A percentile compares a stretch with the other conserved stretches of the same genome.
Evolutionary conservation across 2,113 vertebrate species (phyloP).

Genomic region (Hemibates koningsi): DNA sequence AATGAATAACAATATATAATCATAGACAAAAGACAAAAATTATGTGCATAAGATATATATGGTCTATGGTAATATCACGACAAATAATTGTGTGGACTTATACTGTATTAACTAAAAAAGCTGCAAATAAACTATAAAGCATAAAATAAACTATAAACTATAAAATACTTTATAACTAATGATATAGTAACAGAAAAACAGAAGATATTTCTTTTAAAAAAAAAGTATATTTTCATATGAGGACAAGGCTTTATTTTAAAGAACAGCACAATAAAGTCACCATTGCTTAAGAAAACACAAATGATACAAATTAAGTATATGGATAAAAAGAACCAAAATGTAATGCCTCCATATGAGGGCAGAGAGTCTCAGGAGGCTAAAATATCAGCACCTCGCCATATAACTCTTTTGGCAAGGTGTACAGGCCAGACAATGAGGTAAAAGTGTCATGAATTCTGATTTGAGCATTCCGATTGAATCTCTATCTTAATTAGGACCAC

Average conservation of each 20-base stretch:
- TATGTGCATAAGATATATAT: not conserved
- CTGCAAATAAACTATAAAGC: not conserved
- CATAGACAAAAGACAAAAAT: not conserved
- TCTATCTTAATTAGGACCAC: not conserved
- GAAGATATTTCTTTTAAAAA: accelerated
- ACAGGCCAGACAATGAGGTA: not conserved
- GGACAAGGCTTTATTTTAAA: not conserved
- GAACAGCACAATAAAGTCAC: not conserved
- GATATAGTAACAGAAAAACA: not conserved
- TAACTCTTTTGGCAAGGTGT: not conserved
- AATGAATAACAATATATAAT: not conserved
- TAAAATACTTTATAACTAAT: not conserved
- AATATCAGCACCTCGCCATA: not conserved
- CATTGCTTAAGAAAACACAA: not conserved
- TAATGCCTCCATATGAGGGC: not conserved
- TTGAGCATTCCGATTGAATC: not conserved
- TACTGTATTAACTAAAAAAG: not conserved
- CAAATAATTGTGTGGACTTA: not conserved
- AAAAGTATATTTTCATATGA: not conserved
- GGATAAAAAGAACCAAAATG: not conserved
- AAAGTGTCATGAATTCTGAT: not conserved
- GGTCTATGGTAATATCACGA: not conserved
- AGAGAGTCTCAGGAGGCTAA: not conserved
- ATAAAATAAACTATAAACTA: not conserved
- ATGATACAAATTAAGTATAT: not conserved